phyloP scores from a whole-genome alignment of 2,888 invertebrate genomes.

The Pterostichus niger region DNA sequence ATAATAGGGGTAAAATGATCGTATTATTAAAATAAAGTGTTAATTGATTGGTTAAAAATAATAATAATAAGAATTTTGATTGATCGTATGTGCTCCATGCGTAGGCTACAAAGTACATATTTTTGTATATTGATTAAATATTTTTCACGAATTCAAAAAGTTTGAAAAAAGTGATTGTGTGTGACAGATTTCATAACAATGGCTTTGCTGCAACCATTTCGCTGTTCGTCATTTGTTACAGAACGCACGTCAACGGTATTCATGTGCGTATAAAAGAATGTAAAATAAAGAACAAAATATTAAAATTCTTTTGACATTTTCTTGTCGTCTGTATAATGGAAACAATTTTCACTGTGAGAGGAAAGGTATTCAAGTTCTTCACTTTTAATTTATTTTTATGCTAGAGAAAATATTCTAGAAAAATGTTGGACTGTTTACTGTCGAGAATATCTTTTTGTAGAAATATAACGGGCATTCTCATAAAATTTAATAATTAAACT shows the following conservation, averaged over 20 bases:
- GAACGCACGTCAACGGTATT: constrained; percentile 22
- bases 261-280: constrained; percentile 47
- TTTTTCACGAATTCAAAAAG: too few species aligned
- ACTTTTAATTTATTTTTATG: constrained; percentile 49
- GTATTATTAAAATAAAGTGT: too few species aligned
- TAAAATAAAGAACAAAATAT: constrained; percentile 52
- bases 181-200: constrained; percentile 17
- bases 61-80: too few species aligned
- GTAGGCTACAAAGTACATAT: too few species aligned
- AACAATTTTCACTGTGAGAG: constrained; percentile 26
- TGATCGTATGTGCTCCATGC: too few species aligned
- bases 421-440: neutral
- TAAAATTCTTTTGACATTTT: constrained; percentile 53
- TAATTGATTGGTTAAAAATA: too few species aligned
- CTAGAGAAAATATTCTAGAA: constrained; percentile 17
- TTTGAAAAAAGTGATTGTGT: neutral
- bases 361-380: constrained; percentile 42
- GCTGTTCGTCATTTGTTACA: constrained; percentile 14
- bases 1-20: too few species aligned
- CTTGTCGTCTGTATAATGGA: constrained; percentile 49
- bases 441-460: neutral
- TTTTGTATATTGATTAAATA: too few species aligned
- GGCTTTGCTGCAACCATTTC: constrained; percentile 5
- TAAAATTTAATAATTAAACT: too few species aligned
- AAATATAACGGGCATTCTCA: too few species aligned